These are phyloP conservation scores for Gymnopithys bicolor DNA, from an alignment of 2,797 vertebrate genomes.

Conservation along the genomic window DNA sequence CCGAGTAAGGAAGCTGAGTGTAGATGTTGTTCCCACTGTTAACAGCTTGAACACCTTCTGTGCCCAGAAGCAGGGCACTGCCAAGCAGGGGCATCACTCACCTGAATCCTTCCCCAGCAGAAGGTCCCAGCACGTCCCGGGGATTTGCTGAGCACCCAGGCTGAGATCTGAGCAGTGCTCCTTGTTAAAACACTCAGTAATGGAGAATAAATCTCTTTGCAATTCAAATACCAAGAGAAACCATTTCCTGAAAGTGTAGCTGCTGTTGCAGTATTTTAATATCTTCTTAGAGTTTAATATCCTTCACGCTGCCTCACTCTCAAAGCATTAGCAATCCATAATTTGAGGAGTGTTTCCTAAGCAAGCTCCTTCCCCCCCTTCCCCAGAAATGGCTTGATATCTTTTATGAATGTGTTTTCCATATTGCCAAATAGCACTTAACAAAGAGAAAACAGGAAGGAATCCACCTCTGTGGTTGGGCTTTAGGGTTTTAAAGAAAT, in stretches of 20 bases:
- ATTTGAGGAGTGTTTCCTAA: background rate
- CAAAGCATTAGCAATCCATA: background rate
- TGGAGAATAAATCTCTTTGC: background rate
- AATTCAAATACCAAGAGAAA: background rate
- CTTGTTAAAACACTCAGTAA: background rate
- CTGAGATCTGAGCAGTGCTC: background rate
- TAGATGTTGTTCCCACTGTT: fast-evolving
- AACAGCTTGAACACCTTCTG: fast-evolving
- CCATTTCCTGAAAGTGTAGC: background rate
- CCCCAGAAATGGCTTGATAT: background rate
- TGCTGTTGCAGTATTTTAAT: background rate
- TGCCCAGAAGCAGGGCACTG: fast-evolving
- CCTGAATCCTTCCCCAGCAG: background rate
- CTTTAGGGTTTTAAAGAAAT: background rate
- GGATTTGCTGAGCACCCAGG: background rate
- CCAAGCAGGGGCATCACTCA: background rate
- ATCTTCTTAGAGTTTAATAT: background rate
- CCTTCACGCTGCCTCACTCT: background rate
- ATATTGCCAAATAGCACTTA: fast-evolving
- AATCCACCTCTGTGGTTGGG: background rate
- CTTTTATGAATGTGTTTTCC: background rate
- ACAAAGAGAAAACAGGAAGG: background rate
- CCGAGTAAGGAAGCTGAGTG: background rate
- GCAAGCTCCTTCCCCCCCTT: background rate
- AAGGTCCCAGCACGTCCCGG: background rate